phyloP scores from a whole-genome alignment of 2,113 vertebrate species.

The Gulo gulo region DNA sequence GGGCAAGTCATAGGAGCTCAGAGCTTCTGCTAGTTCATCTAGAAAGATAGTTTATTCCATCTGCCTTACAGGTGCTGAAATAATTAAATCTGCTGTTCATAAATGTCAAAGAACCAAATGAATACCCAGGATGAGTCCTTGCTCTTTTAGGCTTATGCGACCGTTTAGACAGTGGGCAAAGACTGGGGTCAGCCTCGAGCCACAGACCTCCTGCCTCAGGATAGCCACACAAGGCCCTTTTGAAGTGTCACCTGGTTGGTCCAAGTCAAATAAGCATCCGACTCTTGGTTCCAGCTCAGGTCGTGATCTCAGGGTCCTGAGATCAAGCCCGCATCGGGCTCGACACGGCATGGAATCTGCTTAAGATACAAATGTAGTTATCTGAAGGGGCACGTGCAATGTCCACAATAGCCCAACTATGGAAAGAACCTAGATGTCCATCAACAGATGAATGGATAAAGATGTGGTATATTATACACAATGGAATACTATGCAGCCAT shows the following conservation, averaged over 20 bases:
- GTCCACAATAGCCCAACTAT: too few relatives aligned
- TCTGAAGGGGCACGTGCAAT: too few relatives aligned
- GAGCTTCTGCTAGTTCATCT: not conserved
- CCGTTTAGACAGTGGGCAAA: not conserved
- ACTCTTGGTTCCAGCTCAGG: not conserved
- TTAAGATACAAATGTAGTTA: not conserved
- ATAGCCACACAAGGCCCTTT: not conserved
- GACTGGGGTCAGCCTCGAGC: not conserved
- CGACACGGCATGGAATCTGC: rapidly evolving
- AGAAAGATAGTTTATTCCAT: not conserved
- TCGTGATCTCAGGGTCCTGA: not conserved
- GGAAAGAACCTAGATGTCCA: too few relatives aligned
- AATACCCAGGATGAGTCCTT: not conserved
- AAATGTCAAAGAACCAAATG: not conserved
- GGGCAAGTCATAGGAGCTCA: not conserved
- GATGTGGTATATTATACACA: too few relatives aligned
- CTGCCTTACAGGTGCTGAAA: not conserved
- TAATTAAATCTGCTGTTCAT: not conserved
- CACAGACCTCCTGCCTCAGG: not conserved
- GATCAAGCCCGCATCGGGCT: not conserved
- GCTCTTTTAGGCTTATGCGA: not conserved
- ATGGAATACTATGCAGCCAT: too few relatives aligned
- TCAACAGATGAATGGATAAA: too few relatives aligned
- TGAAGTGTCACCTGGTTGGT: not conserved
- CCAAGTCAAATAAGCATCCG: not conserved